These are phyloP conservation scores for Pachycephus smyrnensis DNA, from an alignment of 2,888 invertebrate species.

Conservation along the genomic window DNA sequence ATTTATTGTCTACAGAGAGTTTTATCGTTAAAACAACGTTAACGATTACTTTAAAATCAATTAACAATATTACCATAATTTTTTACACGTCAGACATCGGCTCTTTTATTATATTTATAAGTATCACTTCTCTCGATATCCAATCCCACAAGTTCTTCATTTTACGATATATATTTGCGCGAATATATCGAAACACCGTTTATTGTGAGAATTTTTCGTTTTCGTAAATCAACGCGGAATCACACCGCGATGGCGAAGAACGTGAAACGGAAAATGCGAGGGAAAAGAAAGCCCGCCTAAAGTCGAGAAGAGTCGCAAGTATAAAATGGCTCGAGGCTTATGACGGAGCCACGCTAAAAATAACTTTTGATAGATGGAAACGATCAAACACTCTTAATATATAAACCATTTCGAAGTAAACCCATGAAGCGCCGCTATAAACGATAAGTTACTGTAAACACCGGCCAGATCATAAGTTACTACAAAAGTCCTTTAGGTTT, in stretches of 20 bases:
- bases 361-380: conserved; percentile 13
- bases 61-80: neutral
- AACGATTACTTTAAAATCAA: too few species aligned
- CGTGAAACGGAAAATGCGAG: neutral
- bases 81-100: neutral
- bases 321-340: neutral
- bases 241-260: neutral
- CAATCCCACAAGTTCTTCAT: too few species aligned
- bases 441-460: conserved; percentile 7
- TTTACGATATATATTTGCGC: neutral
- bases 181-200: neutral
- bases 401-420: conserved; percentile 9
- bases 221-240: neutral
- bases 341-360: conserved; percentile 4
- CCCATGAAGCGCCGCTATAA: neutral
- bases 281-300: neutral
- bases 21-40: too few species aligned
- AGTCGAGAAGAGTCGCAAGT: neutral
- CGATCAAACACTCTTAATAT: conserved; percentile 14
- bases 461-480: neutral
- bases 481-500: neutral
- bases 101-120: neutral
- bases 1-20: too few species aligned
- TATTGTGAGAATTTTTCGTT: too few species aligned
- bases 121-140: neutral